These are phyloP conservation scores for Bombylius discolor DNA, from an alignment of 2,888 invertebrate genomes.

Conservation along the genomic window DNA sequence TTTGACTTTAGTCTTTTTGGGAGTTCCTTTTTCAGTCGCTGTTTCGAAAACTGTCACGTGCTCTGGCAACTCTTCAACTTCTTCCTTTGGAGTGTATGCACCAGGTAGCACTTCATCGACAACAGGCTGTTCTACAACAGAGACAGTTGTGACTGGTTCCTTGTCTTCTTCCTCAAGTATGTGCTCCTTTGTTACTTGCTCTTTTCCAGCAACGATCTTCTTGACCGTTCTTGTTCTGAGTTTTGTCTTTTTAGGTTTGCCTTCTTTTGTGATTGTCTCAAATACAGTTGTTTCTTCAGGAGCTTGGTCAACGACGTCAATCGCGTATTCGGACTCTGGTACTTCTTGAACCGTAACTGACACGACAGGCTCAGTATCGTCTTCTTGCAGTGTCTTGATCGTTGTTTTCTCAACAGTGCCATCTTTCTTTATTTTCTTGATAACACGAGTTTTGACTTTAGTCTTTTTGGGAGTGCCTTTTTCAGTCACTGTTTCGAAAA, in stretches of 20 bases:
- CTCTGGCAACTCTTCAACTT: conserved; percentile 19
- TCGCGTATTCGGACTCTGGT: conserved; percentile 15
- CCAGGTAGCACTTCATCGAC: conserved; percentile 18
- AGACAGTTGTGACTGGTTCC: conserved; percentile 26
- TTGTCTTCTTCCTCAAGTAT: conserved; percentile 31
- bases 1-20: conserved; percentile 23
- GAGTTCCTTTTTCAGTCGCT: conserved; percentile 27
- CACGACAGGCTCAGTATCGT: conserved; percentile 26
- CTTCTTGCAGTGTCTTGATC: conserved; percentile 29
- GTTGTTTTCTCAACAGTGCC: conserved; percentile 31
- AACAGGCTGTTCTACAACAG: conserved; percentile 13
- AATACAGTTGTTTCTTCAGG: conserved; percentile 21
- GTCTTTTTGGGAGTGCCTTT: conserved; percentile 17
- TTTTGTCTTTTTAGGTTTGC: conserved; percentile 18
- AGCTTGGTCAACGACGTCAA: conserved; percentile 24
- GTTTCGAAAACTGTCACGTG: conserved; percentile 35
- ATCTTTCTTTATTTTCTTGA: conserved; percentile 15
- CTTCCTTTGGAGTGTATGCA: conserved; percentile 1
- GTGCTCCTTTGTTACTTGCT: conserved; percentile 30
- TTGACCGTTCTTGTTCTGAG: conserved; percentile 21
- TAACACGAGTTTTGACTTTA: conserved; percentile 22
- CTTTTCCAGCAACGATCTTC: conserved; percentile 18
- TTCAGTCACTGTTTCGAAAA: conserved; percentile 22
- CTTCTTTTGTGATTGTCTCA: conserved; percentile 19
- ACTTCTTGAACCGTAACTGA: conserved; percentile 28